Evolutionary conservation across 2,113 vertebrate species (phyloP), one percentile per base, ranked within the genome.

Genomic region (Tupaia chinensis): DNA sequence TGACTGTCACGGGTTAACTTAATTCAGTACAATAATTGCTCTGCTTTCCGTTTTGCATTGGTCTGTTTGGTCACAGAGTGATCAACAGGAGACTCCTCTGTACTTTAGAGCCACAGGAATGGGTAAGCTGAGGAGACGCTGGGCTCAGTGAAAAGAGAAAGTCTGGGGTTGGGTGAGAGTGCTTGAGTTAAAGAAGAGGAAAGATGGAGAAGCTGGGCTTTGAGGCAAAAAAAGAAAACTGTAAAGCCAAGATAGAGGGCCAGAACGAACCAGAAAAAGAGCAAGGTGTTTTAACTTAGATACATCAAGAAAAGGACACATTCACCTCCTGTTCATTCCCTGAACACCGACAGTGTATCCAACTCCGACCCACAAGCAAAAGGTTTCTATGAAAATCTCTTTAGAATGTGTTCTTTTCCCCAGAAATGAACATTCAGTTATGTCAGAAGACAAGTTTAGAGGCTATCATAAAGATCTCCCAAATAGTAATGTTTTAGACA

Each of bases 401-500:
- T 70, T 9, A 79, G 70, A 74, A 70, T 66, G 81, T 22, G 5
- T 9, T 8, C 10, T 15, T 17, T 44, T 29, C 56, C 20, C n/a
- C 16, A 12, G 15, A 32, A 56, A 69, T 74, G 14, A 1, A n/a
- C 16, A 72, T 90, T 72, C 58, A 60, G n/a, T 60, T 88, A 65
- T 58, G 44, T 83, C 27, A 89, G 22, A 20, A 84, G 15, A 74
- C 16, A 84, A 1, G 7, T 17, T 87, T 68, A 44, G n/a, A 4
- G 58, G 11, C 29, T n/a, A 4, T 81, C 92, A 81, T 29, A 92
- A 95, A 94, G n/a, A 70, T 79, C 27, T 9, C 60, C 20, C 78
- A 94, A 74, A 53, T 61, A 89, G 96, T 16, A n/a, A 32, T 88
- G n/a, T 5, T 54, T 86, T 44, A 69, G 91, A 87, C 56, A 90